Conservation (phyloP, 2,888 invertebrate species). For the Amblyteles armatorius region DNA sequence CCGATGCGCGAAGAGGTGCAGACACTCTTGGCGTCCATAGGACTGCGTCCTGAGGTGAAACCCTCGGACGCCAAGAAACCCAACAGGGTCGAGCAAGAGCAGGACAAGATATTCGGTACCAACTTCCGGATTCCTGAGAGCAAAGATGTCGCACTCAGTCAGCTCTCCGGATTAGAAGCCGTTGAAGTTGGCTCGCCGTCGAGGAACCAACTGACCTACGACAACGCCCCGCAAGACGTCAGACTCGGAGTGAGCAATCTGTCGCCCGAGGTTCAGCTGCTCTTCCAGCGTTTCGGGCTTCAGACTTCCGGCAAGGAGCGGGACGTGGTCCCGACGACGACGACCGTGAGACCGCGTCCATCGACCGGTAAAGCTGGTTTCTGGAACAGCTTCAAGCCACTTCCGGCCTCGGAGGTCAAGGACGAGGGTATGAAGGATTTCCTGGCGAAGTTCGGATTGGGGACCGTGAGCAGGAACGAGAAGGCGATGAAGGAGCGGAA, state of each 20-base stretch:
- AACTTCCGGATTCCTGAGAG: constrained; percentile 70
- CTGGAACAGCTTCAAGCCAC: constrained; percentile 84
- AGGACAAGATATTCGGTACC: constrained; percentile 62
- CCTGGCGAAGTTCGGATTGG: constrained; percentile 84
- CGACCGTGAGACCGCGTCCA: constrained; percentile 72
- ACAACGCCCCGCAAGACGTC: constrained; percentile 70
- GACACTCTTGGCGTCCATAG: constrained; percentile 84
- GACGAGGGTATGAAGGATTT: constrained; percentile 84
- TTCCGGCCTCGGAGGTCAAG: constrained; percentile 81
- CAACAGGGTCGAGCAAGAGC: constrained; percentile 38
- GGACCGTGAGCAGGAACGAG: constrained; percentile 74
- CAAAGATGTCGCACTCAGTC: constrained; percentile 60
- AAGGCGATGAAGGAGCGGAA: constrained; percentile 76
- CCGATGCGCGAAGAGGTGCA: constrained; percentile 82
- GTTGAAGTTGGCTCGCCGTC: constrained; percentile 66
- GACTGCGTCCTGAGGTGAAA: constrained; percentile 77
- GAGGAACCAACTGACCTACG: constrained; percentile 75
- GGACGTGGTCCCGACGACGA: constrained; percentile 40
- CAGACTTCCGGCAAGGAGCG: constrained; percentile 69
- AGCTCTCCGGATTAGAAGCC: constrained; percentile 65
- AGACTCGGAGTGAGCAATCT: constrained; percentile 79
- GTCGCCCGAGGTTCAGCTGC: constrained; percentile 79
- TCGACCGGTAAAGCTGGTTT: constrained; percentile 74
- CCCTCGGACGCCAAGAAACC: constrained; percentile 64
- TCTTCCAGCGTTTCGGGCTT: constrained; percentile 81